A percentile compares a stretch with the other conserved stretches of the same genome.
phyloP scores from a whole-genome alignment of 2,113 vertebrate species.

The Struthidea cinerea region DNA sequence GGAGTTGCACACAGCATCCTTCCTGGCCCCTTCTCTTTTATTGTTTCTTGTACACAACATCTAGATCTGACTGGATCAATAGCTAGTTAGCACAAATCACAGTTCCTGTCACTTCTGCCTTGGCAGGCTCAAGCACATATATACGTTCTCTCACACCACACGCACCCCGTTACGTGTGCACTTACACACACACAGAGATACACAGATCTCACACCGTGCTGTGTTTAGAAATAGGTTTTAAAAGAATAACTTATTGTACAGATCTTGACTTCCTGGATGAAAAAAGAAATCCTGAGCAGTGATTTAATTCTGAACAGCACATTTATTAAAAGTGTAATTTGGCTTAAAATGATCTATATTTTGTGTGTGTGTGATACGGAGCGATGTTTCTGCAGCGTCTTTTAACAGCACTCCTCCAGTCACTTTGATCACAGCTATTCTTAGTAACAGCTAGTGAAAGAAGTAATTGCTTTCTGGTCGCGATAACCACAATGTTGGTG shows the following conservation, averaged over 20 bases:
- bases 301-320: not conserved
- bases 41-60: slow-evolving; percentile 78
- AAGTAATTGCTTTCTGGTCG: slow-evolving; percentile 45
- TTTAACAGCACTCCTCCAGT: slow-evolving; percentile 36
- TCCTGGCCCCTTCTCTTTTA: slow-evolving; percentile 68
- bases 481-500: slow-evolving; percentile 36
- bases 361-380: not conserved
- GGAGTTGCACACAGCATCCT: slow-evolving; percentile 68
- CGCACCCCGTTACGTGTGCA: not conserved
- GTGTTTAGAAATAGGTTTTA: slow-evolving; percentile 18
- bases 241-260: not conserved
- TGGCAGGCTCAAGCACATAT: slow-evolving; percentile 67
- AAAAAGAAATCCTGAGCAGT: not conserved
- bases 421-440: slow-evolving; percentile 48
- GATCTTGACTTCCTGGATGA: not conserved
- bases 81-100: slow-evolving; percentile 95
- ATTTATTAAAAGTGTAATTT: not conserved
- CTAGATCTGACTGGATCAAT: slow-evolving; percentile 84
- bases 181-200: not conserved
- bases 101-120: slow-evolving; percentile 87
- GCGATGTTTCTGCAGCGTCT: not conserved
- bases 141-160: not conserved
- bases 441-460: slow-evolving; percentile 44
- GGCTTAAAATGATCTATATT: not conserved
- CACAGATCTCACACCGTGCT: not conserved